Conservation (phyloP, 2,888 invertebrate genomes). For the Cloeon dipterum region DNA sequence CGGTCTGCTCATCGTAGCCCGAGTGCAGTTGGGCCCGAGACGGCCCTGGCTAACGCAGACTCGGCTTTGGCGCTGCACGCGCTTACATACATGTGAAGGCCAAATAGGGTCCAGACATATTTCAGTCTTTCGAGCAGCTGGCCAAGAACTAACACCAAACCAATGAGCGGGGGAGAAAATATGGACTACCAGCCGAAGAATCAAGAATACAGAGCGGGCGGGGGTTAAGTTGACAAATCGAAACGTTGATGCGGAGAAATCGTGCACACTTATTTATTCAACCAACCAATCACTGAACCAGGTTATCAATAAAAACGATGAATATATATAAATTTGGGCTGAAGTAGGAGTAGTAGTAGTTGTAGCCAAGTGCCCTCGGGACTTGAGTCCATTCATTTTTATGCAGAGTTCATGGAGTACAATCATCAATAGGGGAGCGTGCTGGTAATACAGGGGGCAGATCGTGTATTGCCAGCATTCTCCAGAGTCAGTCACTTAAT, state of each 20-base stretch:
- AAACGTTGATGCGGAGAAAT: too few relatives aligned
- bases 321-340: conserved; percentile 4
- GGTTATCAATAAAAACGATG: too few relatives aligned
- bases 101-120: neutral
- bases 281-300: neutral
- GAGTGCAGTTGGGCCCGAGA: too few relatives aligned
- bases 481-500: conserved; percentile 2
- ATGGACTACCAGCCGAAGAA: too few relatives aligned
- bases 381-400: conserved; percentile 4
- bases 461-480: conserved; percentile 6
- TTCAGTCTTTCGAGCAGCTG: conserved; percentile 1
- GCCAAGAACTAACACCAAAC: neutral
- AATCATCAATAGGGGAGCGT: conserved; percentile 6
- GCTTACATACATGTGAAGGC: neutral
- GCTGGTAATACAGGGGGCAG: conserved; percentile 5
- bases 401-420: conserved; percentile 3
- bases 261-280: neutral
- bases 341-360: too few relatives aligned
- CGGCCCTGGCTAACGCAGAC: too few relatives aligned
- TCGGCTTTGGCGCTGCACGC: too few relatives aligned
- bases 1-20: too few relatives aligned
- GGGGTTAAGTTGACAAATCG: too few relatives aligned
- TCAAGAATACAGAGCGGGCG: too few relatives aligned
- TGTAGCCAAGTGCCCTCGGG: conserved; percentile 3
- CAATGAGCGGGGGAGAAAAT: too few relatives aligned